A percentile compares a stretch with the other conserved stretches of the same genome.
These are phyloP conservation scores for Rhabditoides inermis DNA, from an alignment of 2,888 invertebrate species.

Conservation along the genomic window DNA sequence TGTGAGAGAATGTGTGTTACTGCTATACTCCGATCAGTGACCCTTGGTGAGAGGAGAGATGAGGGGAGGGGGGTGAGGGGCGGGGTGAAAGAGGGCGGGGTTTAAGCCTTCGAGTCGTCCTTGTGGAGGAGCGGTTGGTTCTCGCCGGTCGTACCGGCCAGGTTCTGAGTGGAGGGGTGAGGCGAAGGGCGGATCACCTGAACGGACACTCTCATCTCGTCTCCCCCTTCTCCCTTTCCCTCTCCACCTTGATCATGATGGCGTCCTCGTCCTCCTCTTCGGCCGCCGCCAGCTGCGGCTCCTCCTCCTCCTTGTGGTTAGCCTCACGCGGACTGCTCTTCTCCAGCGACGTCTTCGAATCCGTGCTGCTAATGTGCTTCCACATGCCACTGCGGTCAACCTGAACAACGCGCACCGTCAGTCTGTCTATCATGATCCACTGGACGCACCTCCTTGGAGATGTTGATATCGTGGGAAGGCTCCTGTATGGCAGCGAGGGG, in stretches of 20 bases:
- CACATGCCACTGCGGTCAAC: constrained; percentile 67
- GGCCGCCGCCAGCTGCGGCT: too few species aligned
- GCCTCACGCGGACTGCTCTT: too few species aligned
- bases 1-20: too few species aligned
- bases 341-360: constrained; percentile 39
- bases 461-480: constrained; percentile 63
- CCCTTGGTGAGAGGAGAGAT: too few species aligned
- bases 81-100: too few species aligned
- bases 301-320: constrained; percentile 2
- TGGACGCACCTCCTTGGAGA: constrained; percentile 74
- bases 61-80: too few species aligned
- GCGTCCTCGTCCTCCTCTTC: constrained; percentile 51
- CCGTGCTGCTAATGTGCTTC: constrained; percentile 57
- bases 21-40: too few species aligned
- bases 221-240: neutral
- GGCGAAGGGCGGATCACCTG: constrained; percentile 42
- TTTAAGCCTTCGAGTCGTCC: constrained; percentile 7
- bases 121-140: constrained; percentile 30
- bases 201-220: neutral
- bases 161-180: constrained; percentile 25
- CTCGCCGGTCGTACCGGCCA: constrained; percentile 17
- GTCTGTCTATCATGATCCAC: neutral
- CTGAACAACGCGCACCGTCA: constrained; percentile 77
- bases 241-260: constrained; percentile 51
- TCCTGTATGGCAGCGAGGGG: constrained; percentile 62